Conservation (phyloP, 1,140 invertebrate genomes). For the Conus betulinus region DNA sequence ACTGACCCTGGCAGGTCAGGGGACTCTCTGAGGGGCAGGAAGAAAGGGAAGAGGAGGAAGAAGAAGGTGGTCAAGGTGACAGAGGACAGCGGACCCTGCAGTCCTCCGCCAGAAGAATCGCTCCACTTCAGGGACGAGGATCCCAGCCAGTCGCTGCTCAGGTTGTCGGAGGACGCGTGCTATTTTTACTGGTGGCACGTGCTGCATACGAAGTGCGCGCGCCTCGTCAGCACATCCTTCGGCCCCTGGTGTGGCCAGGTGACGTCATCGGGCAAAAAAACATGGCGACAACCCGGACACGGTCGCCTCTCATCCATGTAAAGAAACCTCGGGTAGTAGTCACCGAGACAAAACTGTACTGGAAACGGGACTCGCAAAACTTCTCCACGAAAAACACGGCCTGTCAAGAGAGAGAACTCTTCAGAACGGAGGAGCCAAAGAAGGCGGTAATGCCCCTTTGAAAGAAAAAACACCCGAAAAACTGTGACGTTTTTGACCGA, state of each 20-base stretch:
- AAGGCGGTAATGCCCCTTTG: background rate
- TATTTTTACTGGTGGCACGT: background rate
- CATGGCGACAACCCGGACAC: background rate
- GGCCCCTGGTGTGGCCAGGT: background rate
- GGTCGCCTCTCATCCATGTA: background rate
- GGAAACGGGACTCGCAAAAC: background rate
- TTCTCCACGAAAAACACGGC: background rate
- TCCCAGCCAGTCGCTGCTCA: background rate
- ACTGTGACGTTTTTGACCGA: conserved; percentile 6
- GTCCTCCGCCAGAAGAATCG: background rate
- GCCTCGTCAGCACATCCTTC: background rate
- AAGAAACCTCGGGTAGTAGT: background rate
- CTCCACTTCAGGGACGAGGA: background rate
- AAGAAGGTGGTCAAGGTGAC: background rate
- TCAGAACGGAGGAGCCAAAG: background rate
- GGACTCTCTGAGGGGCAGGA: too few species aligned
- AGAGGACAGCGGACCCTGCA: background rate
- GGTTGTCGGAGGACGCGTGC: background rate
- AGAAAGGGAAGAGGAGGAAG: background rate
- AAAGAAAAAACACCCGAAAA: background rate
- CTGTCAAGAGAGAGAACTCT: background rate
- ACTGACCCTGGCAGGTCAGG: too few species aligned
- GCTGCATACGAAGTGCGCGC: background rate
- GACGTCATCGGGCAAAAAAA: background rate
- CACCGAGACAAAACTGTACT: background rate